These are phyloP conservation scores for Girardinichthys multiradiatus DNA, from an alignment of 2,113 vertebrate genomes.

Conservation along the genomic window DNA sequence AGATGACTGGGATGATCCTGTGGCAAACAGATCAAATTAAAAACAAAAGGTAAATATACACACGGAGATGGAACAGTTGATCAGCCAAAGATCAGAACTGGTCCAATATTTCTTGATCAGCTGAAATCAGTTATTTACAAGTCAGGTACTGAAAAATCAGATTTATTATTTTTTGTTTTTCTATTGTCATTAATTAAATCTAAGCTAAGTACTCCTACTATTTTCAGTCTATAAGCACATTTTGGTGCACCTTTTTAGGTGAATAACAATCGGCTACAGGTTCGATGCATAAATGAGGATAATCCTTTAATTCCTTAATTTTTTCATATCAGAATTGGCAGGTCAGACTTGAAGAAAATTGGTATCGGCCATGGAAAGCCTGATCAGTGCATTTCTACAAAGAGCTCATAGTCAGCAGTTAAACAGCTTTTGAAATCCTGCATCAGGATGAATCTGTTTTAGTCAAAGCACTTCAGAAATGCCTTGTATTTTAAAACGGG, in stretches of 20 bases:
- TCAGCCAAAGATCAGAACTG: not conserved
- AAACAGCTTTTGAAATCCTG: no score
- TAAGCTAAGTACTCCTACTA: no score
- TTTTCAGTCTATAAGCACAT: not conserved
- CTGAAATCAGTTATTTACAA: not conserved
- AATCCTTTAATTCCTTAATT: not conserved
- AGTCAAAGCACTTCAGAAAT: no score
- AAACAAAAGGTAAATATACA: not conserved
- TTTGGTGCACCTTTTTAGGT: not conserved
- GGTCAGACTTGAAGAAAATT: not conserved
- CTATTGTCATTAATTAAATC: not conserved
- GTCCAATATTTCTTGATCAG: not conserved
- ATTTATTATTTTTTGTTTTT: not conserved
- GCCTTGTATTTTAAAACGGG: no score
- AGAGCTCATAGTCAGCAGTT: no score
- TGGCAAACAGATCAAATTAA: not conserved
- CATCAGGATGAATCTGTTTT: no score
- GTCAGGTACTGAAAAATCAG: not conserved
- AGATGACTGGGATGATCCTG: constrained; percentile 12
- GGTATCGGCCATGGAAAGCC: not conserved
- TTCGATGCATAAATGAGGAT: not conserved
- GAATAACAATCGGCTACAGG: not conserved
- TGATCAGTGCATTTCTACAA: no score
- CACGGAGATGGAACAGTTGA: no score
- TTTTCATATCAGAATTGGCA: not conserved